Evolutionary conservation across 2,113 vertebrate species (phyloP).

Genomic region (Antechinus stuartii): DNA sequence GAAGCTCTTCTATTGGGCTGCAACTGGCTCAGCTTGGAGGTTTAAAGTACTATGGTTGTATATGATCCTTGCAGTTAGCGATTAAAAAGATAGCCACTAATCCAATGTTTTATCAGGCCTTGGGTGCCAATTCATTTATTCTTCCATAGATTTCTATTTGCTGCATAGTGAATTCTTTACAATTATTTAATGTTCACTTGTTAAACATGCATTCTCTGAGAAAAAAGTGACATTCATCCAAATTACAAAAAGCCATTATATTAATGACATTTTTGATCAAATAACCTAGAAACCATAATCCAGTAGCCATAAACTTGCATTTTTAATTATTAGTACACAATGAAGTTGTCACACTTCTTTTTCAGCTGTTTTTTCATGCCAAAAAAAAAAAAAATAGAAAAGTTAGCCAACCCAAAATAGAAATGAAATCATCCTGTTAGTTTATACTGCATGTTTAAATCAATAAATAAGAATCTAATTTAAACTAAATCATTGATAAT

Average conservation of each 20-base stretch:
- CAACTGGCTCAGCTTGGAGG: background rate
- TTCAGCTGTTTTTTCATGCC: background rate
- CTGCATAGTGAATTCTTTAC: conserved; percentile 6
- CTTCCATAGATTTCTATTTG: background rate
- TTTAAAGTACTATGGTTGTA: background rate
- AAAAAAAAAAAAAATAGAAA: background rate
- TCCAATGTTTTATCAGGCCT: background rate
- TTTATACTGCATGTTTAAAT: background rate
- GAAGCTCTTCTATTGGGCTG: background rate
- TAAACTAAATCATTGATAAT: background rate
- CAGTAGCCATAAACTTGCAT: background rate
- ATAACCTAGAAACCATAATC: conserved; percentile 40
- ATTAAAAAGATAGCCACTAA: conserved; percentile 1
- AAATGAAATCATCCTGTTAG: background rate
- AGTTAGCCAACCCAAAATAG: background rate
- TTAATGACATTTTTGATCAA: background rate
- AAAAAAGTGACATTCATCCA: conserved; percentile 13
- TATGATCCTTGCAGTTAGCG: background rate
- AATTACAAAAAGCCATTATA: background rate
- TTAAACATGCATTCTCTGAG: conserved; percentile 20
- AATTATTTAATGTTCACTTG: conserved; percentile 32
- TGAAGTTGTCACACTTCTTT: background rate
- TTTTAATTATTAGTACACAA: background rate
- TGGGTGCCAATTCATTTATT: conserved; percentile 30
- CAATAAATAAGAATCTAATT: background rate